phyloP scores from a whole-genome alignment of 2,888 invertebrate genomes.

The Cryptocephalus moraei region DNA sequence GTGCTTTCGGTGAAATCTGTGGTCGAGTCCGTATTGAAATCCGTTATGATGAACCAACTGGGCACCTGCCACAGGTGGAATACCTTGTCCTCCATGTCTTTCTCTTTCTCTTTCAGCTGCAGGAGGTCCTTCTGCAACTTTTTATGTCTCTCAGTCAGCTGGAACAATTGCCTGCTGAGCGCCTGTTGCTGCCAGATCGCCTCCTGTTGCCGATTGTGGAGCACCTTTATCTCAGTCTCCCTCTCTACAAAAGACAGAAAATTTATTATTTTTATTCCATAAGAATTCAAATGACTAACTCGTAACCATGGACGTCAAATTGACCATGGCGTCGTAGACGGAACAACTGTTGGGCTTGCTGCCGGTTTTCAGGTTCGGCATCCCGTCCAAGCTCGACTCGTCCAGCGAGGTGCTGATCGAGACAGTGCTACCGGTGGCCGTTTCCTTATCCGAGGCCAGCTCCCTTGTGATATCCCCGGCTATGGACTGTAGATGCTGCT shows the following conservation, averaged over 20 bases:
- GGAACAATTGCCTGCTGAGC: constrained; percentile 28
- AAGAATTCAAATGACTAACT: constrained; percentile 24
- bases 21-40: constrained; percentile 17
- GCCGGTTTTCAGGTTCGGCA: constrained; percentile 18
- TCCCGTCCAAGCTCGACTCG: constrained; percentile 36
- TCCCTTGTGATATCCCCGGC: constrained; percentile 36
- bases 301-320: constrained; percentile 27
- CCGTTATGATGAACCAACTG: constrained; percentile 33
- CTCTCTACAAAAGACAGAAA: constrained; percentile 27
- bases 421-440: constrained; percentile 11
- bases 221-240: constrained; percentile 33
- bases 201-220: constrained; percentile 29
- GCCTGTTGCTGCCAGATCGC: constrained; percentile 26
- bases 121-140: constrained; percentile 29
- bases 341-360: constrained; percentile 12
- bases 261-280: neutral
- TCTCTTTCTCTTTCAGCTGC: constrained; percentile 28
- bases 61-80: constrained; percentile 34
- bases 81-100: constrained; percentile 28
- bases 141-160: constrained; percentile 29
- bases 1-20: constrained; percentile 16
- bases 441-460: constrained; percentile 24
- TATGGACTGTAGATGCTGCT: constrained; percentile 42
- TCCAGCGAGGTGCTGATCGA: constrained; percentile 31
- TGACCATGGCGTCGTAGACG: constrained; percentile 32